Evolutionary conservation across 2,888 invertebrate genomes (phyloP).

Genomic region (Colostygia pectinataria): DNA sequence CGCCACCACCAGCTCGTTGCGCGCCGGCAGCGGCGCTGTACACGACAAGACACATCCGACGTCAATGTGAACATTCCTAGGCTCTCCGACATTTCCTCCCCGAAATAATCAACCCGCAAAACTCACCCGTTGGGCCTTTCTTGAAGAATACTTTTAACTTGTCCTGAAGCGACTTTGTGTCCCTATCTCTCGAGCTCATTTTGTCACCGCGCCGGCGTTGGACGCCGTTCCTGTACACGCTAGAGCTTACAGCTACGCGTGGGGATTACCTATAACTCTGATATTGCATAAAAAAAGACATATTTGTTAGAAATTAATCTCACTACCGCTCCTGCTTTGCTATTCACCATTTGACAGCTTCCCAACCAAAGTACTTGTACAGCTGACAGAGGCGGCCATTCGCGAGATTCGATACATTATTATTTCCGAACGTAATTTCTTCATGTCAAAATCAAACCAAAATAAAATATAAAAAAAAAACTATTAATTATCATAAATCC

Average conservation of each 20-base stretch:
- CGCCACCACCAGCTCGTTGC: slow-evolving; percentile 88
- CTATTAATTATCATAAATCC: too few species aligned
- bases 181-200: slow-evolving; percentile 87
- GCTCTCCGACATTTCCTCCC: neutral
- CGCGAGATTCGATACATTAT: slow-evolving; percentile 30
- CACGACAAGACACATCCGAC: slow-evolving; percentile 30
- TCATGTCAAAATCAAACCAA: slow-evolving; percentile 6
- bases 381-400: slow-evolving; percentile 61
- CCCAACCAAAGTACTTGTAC: slow-evolving; percentile 45
- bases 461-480: too few species aligned
- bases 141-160: slow-evolving; percentile 90
- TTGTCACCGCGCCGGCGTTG: slow-evolving; percentile 53
- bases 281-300: slow-evolving; percentile 71
- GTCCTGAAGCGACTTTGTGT: slow-evolving; percentile 87
- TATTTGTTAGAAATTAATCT: slow-evolving; percentile 71
- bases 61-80: slow-evolving; percentile 10
- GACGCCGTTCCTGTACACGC: slow-evolving; percentile 45
- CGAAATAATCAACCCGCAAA: slow-evolving; percentile 7
- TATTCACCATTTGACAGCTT: slow-evolving; percentile 54
- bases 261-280: slow-evolving; percentile 70
- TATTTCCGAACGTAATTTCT: slow-evolving; percentile 46
- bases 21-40: slow-evolving; percentile 84
- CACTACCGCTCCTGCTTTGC: slow-evolving; percentile 70
- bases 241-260: slow-evolving; percentile 52
- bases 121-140: slow-evolving; percentile 81